Percentiles rank a stretch among this genome's conserved stretches.
phyloP scores from a whole-genome alignment of 2,888 invertebrate species.

The Cantharis rustica region DNA sequence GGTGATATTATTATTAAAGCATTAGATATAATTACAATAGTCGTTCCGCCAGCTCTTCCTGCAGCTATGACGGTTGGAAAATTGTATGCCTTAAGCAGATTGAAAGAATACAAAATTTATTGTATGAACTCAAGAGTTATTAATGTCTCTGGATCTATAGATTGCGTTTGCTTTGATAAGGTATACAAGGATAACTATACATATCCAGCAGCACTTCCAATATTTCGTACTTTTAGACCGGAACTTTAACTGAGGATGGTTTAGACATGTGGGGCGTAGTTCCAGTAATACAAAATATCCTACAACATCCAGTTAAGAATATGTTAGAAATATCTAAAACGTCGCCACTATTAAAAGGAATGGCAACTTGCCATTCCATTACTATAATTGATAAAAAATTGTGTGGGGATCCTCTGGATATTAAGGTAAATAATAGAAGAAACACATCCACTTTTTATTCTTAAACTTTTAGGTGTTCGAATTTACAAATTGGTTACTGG shows the following conservation, averaged over 20 bases:
- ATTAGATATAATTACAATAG: constrained; percentile 91
- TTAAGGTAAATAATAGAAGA: constrained; percentile 65
- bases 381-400: constrained; percentile 83
- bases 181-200: constrained; percentile 52
- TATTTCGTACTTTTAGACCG: constrained; percentile 69
- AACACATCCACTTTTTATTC: background rate
- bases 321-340: constrained; percentile 33
- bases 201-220: background rate
- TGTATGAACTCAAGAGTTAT: constrained; percentile 94
- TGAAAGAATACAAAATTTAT: constrained; percentile 78
- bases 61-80: constrained; percentile 97
- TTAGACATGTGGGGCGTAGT: constrained; percentile 95
- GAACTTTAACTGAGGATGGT: constrained; percentile 95
- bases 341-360: constrained; percentile 63
- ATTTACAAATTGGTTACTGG: constrained; percentile 86
- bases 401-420: constrained; percentile 92
- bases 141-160: constrained; percentile 88
- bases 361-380: constrained; percentile 93
- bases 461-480: constrained; percentile 80
- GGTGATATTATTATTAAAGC: constrained; percentile 78
- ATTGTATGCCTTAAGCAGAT: constrained; percentile 84
- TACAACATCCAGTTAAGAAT: constrained; percentile 43
- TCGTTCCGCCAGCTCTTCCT: constrained; percentile 92
- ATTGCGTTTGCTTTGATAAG: constrained; percentile 92
- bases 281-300: constrained; percentile 54